Percentiles rank a stretch among this genome's conserved stretches.
Evolutionary conservation across 2,888 invertebrate genomes (phyloP).

Genomic region (Tachina grossa): DNA sequence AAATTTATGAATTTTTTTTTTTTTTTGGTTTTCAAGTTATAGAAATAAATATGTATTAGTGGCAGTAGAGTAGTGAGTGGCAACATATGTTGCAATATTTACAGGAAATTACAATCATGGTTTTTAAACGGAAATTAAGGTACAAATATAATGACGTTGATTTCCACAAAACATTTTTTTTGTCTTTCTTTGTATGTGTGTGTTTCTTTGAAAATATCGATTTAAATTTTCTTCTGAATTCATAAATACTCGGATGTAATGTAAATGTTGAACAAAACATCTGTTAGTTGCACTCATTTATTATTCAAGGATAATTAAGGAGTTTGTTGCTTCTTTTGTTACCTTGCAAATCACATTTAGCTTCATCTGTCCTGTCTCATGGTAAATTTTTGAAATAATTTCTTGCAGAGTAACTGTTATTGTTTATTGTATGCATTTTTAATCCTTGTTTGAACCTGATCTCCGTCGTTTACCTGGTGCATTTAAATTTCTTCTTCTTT

Average conservation of each 20-base stretch:
- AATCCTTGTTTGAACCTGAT: slow-evolving; percentile 19
- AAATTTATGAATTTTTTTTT: slow-evolving; percentile 23
- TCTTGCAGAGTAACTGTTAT: background rate
- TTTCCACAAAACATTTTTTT: slow-evolving; percentile 58
- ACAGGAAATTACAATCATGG: slow-evolving; percentile 71
- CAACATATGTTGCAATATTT: slow-evolving; percentile 67
- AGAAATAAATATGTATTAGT: slow-evolving; percentile 33
- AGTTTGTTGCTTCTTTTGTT: background rate
- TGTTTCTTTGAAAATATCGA: slow-evolving; percentile 17
- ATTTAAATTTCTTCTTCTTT: background rate
- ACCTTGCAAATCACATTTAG: background rate
- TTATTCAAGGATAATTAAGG: slow-evolving; percentile 52
- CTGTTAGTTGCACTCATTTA: slow-evolving; percentile 42
- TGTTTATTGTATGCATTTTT: background rate
- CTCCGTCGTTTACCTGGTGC: background rate
- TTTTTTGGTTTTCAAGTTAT: no score
- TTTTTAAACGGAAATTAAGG: slow-evolving; percentile 64
- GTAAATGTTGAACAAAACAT: slow-evolving; percentile 17
- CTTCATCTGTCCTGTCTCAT: background rate
- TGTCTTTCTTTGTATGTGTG: background rate
- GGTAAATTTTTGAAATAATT: background rate
- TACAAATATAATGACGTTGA: slow-evolving; percentile 62
- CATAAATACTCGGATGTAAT: background rate
- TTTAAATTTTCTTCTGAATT: slow-evolving; percentile 22
- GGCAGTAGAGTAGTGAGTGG: slow-evolving; percentile 11